phyloP scores from a whole-genome alignment of 2,797 vertebrate species.

The Intellagama lesueurii region DNA sequence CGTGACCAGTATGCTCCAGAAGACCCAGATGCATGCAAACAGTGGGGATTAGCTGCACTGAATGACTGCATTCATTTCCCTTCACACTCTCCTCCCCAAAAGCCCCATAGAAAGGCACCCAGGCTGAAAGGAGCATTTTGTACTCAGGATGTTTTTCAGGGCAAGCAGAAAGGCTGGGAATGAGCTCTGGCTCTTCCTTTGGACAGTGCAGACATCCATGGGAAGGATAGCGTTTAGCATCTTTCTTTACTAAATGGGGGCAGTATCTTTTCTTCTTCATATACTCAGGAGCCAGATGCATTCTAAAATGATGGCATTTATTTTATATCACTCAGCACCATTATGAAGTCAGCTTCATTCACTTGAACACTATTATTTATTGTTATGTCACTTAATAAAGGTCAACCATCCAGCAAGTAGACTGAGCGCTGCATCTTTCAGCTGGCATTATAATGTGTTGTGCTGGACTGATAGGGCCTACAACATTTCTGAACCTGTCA shows the following conservation, averaged over 20 bases:
- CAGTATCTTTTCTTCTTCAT: neutral
- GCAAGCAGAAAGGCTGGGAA: neutral
- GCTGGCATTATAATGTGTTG: conserved; percentile 32
- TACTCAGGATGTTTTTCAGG: neutral
- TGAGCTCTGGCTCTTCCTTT: neutral
- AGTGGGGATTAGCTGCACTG: neutral
- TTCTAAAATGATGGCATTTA: conserved; percentile 25
- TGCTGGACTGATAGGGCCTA: conserved; percentile 23
- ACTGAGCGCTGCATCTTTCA: conserved; percentile 5
- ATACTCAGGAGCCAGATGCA: neutral
- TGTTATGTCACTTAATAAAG: conserved; percentile 48
- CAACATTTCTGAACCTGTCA: conserved; percentile 50
- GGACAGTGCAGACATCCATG: neutral
- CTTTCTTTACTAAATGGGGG: neutral
- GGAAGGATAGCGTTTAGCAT: neutral
- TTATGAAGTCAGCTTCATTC: conserved; percentile 20
- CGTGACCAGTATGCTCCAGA: neutral
- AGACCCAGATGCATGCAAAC: neutral
- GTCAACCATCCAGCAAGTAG: conserved; percentile 23
- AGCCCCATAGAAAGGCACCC: neutral
- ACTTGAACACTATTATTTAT: conserved; percentile 21
- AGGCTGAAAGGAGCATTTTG: neutral
- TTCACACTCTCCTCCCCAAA: neutral
- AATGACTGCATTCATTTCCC: neutral
- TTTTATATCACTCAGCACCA: conserved; percentile 32